phyloP scores from a whole-genome alignment of 92 coral and sea anemone genomes.

The Epizoanthus ramosus region DNA sequence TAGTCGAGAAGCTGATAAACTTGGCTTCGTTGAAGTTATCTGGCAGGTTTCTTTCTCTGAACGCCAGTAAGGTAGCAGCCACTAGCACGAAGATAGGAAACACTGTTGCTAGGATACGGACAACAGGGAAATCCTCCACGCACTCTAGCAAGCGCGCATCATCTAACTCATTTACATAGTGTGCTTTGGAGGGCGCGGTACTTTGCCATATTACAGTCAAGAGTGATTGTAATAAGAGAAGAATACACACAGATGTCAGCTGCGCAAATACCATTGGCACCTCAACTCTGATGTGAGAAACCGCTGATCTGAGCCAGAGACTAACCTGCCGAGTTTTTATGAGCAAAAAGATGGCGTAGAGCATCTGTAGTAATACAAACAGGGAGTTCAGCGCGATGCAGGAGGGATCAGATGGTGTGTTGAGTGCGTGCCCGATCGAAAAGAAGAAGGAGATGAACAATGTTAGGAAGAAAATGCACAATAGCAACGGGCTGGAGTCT shows the following conservation, averaged over 20 bases:
- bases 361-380: slow-evolving; percentile 45
- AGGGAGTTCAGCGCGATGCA: slow-evolving; percentile 64
- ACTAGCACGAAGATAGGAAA: slow-evolving; percentile 72
- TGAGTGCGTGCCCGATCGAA: slow-evolving; percentile 54
- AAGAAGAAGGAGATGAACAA: slow-evolving; percentile 60
- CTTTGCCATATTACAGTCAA: slow-evolving; percentile 77
- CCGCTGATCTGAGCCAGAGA: slow-evolving; percentile 60
- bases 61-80: slow-evolving; percentile 76
- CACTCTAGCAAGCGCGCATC: slow-evolving; percentile 86
- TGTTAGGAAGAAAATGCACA: slow-evolving; percentile 59
- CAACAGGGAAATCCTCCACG: slow-evolving; percentile 59
- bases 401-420: slow-evolving; percentile 61
- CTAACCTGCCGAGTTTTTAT: slow-evolving; percentile 76
- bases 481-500: slow-evolving; percentile 63
- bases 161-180: slow-evolving; percentile 63
- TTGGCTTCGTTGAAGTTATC: slow-evolving; percentile 91
- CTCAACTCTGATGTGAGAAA: slow-evolving; percentile 51
- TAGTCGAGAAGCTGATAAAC: slow-evolving; percentile 87
- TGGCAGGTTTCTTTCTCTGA: slow-evolving; percentile 80
- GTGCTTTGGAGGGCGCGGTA: slow-evolving; percentile 56
- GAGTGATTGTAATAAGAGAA: slow-evolving; percentile 60
- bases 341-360: slow-evolving; percentile 71
- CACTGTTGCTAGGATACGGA: slow-evolving; percentile 70
- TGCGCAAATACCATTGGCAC: slow-evolving; percentile 59
- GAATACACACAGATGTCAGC: slow-evolving; percentile 46